Conservation (phyloP, 2,797 vertebrate species). For the Clarias fuscus region DNA sequence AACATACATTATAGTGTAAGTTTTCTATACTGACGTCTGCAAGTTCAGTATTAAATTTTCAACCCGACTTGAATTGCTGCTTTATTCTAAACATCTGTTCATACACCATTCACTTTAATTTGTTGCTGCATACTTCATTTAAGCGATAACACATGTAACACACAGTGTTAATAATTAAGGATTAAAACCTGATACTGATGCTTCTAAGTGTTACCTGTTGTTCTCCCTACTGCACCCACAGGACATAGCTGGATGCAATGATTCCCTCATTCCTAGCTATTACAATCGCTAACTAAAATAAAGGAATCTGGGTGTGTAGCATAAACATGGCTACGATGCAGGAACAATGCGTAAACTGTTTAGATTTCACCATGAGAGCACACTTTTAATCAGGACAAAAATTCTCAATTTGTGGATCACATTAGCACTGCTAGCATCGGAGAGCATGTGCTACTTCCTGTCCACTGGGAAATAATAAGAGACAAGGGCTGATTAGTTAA, state of each 20-base stretch:
- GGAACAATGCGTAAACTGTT: slow-evolving; percentile 67
- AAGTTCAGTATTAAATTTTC: not conserved
- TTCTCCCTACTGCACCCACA: not conserved
- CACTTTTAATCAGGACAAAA: slow-evolving; percentile 35
- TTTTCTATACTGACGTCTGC: not conserved
- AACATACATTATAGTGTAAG: not conserved
- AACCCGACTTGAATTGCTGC: not conserved
- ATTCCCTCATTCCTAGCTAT: slow-evolving; percentile 28
- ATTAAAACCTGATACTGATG: not conserved
- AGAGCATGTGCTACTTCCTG: slow-evolving; percentile 7
- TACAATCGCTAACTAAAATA: slow-evolving; percentile 65
- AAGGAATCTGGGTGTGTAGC: slow-evolving; percentile 66
- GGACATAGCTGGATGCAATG: not conserved
- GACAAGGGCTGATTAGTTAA: not conserved
- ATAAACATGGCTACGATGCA: slow-evolving; percentile 64
- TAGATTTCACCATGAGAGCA: slow-evolving; percentile 48
- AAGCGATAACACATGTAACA: slow-evolving; percentile 15
- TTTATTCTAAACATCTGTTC: slow-evolving; percentile 6
- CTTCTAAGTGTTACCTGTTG: slow-evolving; percentile 14
- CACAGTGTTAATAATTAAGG: slow-evolving; percentile 1
- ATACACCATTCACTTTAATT: not conserved
- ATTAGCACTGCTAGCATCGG: not conserved
- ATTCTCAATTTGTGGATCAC: not conserved
- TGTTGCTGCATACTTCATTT: slow-evolving; percentile 2
- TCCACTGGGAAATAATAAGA: slow-evolving; percentile 8